Conservation (phyloP, 1,140 invertebrate genomes). For the Himalopsyche phryganea region DNA sequence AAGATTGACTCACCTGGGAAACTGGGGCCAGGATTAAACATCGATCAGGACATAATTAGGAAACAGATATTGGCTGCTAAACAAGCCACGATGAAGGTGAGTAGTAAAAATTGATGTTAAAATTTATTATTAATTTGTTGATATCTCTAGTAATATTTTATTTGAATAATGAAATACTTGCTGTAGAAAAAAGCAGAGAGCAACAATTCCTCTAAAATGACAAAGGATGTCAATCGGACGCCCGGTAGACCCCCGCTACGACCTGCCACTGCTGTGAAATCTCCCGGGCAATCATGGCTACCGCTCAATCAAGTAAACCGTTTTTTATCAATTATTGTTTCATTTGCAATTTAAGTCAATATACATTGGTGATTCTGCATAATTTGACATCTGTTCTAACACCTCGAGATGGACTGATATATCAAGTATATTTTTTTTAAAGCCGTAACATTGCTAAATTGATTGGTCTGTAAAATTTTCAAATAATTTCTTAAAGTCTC, state of each 20-base stretch:
- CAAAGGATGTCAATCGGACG: neutral
- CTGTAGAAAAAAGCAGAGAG: conserved; percentile 14
- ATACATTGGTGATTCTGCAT: too few species aligned
- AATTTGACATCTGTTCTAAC: too few species aligned
- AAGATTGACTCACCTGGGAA: conserved; percentile 63
- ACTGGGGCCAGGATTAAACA: conserved; percentile 51
- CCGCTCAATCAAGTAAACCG: conserved; percentile 14
- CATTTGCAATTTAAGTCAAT: too few species aligned
- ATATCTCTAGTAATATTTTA: neutral
- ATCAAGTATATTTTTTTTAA: too few species aligned
- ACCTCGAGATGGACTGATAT: too few species aligned
- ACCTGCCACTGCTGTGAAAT: conserved; percentile 5
- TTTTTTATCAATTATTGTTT: too few species aligned
- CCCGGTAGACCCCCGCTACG: conserved; percentile 15
- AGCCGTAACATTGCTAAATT: too few species aligned
- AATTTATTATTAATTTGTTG: neutral
- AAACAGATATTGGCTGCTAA: conserved; percentile 52
- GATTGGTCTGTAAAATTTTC: too few species aligned
- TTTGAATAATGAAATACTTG: neutral
- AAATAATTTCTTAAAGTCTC: too few species aligned
- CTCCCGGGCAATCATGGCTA: conserved; percentile 9
- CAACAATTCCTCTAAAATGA: neutral
- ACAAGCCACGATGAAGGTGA: conserved; percentile 38
- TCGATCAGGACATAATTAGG: conserved; percentile 49
- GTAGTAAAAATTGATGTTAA: too few species aligned